Conservation (phyloP, 2,797 vertebrate genomes). For the Pipistrellus nathusii region DNA sequence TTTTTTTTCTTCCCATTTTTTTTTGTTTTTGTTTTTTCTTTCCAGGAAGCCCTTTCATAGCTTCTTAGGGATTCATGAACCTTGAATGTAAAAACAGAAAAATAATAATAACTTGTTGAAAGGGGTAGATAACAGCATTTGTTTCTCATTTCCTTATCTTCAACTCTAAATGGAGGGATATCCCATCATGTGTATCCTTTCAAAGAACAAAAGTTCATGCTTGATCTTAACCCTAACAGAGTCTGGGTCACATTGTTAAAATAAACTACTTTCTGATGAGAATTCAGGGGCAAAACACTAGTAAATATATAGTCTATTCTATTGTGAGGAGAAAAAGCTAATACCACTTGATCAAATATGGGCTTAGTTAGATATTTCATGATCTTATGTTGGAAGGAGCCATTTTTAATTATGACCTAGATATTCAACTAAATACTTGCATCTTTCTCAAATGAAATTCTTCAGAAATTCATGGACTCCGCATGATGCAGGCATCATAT, state of each 20-base stretch:
- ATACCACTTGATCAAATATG: neutral
- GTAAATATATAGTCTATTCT: neutral
- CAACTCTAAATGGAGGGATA: slow-evolving; percentile 2
- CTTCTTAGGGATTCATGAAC: slow-evolving; percentile 56
- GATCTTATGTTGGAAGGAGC: neutral
- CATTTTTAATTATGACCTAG: neutral
- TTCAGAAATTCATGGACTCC: neutral
- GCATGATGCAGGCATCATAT: neutral
- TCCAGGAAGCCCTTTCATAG: slow-evolving; percentile 72
- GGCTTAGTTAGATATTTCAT: neutral
- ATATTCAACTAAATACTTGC: neutral
- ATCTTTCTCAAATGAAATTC: neutral
- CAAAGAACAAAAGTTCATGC: slow-evolving; percentile 54
- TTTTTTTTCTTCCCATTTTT: slow-evolving; percentile 60
- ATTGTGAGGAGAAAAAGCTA: neutral
- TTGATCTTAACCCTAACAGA: slow-evolving; percentile 17
- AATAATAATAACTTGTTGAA: slow-evolving; percentile 77
- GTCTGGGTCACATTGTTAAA: neutral
- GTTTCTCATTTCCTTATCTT: slow-evolving; percentile 76
- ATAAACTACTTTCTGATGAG: slow-evolving; percentile 3
- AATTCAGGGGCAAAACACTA: neutral
- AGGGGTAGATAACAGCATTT: slow-evolving; percentile 60
- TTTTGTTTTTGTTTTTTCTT: slow-evolving; percentile 44
- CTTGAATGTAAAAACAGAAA: slow-evolving; percentile 64
- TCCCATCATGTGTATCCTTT: slow-evolving; percentile 49